Percentiles rank a stretch among this genome's conserved stretches.
phyloP scores from a whole-genome alignment of 2,888 invertebrate genomes.

The Patella ulyssiponensis region DNA sequence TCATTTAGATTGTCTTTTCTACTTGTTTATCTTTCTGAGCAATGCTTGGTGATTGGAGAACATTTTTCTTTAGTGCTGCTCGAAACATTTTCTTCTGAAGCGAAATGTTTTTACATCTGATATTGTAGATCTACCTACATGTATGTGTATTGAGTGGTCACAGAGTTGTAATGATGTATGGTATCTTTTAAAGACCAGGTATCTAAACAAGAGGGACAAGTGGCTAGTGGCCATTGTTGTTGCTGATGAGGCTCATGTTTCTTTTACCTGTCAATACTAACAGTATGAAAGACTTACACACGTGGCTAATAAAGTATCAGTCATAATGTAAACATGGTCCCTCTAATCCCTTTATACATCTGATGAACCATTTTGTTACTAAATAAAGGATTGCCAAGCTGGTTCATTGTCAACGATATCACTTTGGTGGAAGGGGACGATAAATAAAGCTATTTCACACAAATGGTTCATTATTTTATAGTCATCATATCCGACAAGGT shows the following conservation, averaged over 20 bases:
- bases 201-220: not conserved
- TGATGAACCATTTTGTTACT: not conserved
- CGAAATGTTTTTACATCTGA: not conserved
- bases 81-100: no score
- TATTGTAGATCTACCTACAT: not conserved
- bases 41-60: no score
- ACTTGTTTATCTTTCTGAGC: no score
- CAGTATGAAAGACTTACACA: not conserved
- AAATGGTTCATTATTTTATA: no score
- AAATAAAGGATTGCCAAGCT: not conserved
- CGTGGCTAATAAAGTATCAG: conserved; percentile 9
- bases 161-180: not conserved
- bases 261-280: conserved; percentile 3
- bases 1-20: no score
- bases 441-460: no score
- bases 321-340: not conserved
- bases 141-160: not conserved
- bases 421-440: no score
- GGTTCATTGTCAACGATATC: no score
- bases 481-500: no score
- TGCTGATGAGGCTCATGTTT: not conserved
- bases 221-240: not conserved
- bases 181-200: not conserved
- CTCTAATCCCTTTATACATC: not conserved
- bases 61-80: no score